Evolutionary conservation across 2,888 invertebrate species (phyloP), one percentile per base, ranked within the genome.

Genomic region (Sarcophaga carnaria): DNA sequence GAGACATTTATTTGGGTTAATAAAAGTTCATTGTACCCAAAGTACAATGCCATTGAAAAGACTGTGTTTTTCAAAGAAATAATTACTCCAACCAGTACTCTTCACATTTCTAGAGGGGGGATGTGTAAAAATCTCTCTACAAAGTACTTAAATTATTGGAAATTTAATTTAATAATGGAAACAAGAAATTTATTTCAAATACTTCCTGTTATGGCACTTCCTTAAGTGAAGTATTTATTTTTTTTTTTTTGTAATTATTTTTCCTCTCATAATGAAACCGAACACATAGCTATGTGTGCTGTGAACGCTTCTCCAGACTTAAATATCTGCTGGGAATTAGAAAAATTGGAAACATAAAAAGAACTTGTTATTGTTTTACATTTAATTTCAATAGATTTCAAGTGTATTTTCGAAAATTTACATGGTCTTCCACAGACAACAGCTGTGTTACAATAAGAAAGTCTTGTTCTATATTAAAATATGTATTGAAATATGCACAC

Each of bases 1-100:
- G 17, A 10, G 67, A 71, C 8, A 62, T 62, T 60, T 71, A 80
- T 76, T 84, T 80, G 71, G 71, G 80, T 75, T 80, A 76, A 80
- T 75, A 78, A 75, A 64, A 79, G 76, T 67, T 67, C 67, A 77
- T 71, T 54, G 64, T 27, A 60, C 70, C 37, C 70, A 80, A 74
- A 37, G 37, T 37, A 37, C 45, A 25, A 20, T 54, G 70, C 11
- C 70, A 70, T 70, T 25, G 54, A 70, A 67, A n/a, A n/a, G 10
- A 59, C 37, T 37, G 37, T 10, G 37, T 10, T 8, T 10, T 8
- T 37, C 8, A 37, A 10, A 10, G 37, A 37, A 37, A 37, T 37
- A 37, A 37, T 37, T 37, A 37, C 37, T 37, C 37, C 37, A 37
- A 2, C 37, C 8, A 6, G 8, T 37, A 37, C 37, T 6, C 37